phyloP scores from a whole-genome alignment of 2,113 vertebrate species.

The Labeo rohita region DNA sequence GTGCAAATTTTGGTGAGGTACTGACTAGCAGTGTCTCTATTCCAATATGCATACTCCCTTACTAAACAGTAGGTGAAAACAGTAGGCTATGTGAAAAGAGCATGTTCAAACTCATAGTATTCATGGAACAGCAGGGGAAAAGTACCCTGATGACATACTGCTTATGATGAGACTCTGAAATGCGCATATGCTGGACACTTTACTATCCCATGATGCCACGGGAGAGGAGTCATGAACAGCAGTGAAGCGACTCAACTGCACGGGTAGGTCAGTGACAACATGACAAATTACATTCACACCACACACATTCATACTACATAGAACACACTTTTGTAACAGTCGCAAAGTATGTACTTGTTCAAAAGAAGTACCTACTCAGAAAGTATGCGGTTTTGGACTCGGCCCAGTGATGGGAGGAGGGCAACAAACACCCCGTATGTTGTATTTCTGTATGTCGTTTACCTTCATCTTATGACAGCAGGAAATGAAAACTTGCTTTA shows the following conservation, averaged over 20 bases:
- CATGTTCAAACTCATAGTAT: background rate
- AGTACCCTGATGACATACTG: background rate
- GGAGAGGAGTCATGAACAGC: background rate
- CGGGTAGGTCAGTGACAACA: background rate
- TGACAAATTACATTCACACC: background rate
- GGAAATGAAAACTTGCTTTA: conserved; percentile 24
- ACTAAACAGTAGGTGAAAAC: background rate
- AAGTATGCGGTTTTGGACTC: background rate
- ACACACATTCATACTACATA: background rate
- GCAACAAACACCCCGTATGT: background rate
- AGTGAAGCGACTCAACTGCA: background rate
- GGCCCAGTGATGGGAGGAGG: background rate
- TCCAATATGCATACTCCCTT: background rate
- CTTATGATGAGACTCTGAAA: background rate
- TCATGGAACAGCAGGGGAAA: background rate
- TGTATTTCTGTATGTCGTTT: background rate
- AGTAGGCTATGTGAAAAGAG: too few relatives aligned
- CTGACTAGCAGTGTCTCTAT: background rate
- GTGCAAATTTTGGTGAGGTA: background rate
- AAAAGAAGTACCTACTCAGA: background rate
- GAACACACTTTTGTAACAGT: background rate
- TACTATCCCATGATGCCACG: background rate
- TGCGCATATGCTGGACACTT: background rate
- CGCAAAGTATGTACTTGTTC: background rate
- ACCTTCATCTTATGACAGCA: conserved; percentile 3